Conservation (phyloP, 2,113 vertebrate genomes). For the Triplophysa rosa region DNA sequence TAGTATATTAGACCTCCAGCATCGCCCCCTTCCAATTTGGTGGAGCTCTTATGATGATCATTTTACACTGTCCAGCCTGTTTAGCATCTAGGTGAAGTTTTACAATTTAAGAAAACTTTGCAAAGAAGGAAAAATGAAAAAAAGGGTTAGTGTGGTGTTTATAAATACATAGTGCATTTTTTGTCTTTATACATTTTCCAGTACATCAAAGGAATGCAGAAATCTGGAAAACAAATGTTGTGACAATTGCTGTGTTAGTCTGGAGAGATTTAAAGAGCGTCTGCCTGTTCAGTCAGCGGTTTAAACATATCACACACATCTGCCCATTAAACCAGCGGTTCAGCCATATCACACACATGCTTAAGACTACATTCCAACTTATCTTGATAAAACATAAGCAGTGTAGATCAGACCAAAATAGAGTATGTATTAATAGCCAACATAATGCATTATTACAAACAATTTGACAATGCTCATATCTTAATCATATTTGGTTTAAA, state of each 20-base stretch:
- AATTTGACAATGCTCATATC: too few relatives aligned
- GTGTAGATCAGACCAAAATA: background rate
- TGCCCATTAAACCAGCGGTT: constrained; percentile 45
- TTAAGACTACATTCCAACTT: constrained; percentile 44
- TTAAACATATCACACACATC: constrained; percentile 56
- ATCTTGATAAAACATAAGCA: constrained; percentile 9
- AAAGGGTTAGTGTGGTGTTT: background rate
- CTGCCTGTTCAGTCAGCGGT: constrained; percentile 62
- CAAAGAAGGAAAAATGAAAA: background rate
- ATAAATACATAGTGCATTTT: constrained; percentile 41
- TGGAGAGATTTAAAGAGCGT: constrained; percentile 69
- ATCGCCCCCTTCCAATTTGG: constrained; percentile 66
- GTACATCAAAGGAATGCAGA: constrained; percentile 67
- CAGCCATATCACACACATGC: constrained; percentile 55
- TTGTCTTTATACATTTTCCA: constrained; percentile 29
- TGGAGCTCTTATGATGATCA: constrained; percentile 11
- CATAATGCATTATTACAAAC: background rate
- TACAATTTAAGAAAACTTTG: background rate
- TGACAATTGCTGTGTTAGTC: constrained; percentile 74
- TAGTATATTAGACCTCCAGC: constrained; percentile 69
- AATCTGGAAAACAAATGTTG: constrained; percentile 79
- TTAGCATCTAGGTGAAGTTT: background rate
- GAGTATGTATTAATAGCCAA: background rate
- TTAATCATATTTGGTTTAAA: too few relatives aligned
- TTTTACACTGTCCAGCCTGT: background rate